A percentile compares a stretch with the other conserved stretches of the same genome.
Evolutionary conservation across 92 coral and sea anemone genomes (phyloP).

Genomic region (Galaxea fascicularis): DNA sequence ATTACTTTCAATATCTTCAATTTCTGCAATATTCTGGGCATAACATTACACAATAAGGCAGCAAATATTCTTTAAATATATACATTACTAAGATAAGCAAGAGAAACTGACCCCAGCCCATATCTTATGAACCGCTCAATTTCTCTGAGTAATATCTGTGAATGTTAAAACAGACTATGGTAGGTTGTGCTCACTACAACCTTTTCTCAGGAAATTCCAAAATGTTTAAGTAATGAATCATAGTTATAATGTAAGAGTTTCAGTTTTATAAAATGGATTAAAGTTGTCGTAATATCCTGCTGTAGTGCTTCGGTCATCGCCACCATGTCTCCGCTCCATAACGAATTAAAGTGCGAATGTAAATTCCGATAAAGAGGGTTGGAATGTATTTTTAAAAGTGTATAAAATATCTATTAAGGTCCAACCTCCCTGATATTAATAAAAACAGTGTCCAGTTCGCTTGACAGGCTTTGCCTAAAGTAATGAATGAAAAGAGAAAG

Average conservation of each 20-base stretch:
- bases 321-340: conserved; percentile 8
- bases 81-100: not conserved
- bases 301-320: conserved; percentile 26
- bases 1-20: not conserved
- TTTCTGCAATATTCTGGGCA: not conserved
- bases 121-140: not conserved
- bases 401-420: not conserved
- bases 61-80: not conserved
- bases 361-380: conserved; percentile 42
- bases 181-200: not conserved
- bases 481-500: not conserved
- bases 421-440: not conserved
- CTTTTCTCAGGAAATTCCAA: conserved; percentile 21
- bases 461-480: not conserved
- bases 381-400: conserved; percentile 23
- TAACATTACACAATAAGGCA: not conserved
- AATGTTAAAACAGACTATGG: not conserved
- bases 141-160: conserved; percentile 2
- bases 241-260: conserved; percentile 27
- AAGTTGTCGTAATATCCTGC: conserved; percentile 31
- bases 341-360: conserved; percentile 24
- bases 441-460: not conserved
- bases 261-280: conserved; percentile 32
- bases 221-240: conserved; percentile 7
- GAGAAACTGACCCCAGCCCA: conserved; percentile 1